These are phyloP conservation scores for Caerostris extrusa DNA, from an alignment of 1,140 invertebrate genomes.

Conservation along the genomic window DNA sequence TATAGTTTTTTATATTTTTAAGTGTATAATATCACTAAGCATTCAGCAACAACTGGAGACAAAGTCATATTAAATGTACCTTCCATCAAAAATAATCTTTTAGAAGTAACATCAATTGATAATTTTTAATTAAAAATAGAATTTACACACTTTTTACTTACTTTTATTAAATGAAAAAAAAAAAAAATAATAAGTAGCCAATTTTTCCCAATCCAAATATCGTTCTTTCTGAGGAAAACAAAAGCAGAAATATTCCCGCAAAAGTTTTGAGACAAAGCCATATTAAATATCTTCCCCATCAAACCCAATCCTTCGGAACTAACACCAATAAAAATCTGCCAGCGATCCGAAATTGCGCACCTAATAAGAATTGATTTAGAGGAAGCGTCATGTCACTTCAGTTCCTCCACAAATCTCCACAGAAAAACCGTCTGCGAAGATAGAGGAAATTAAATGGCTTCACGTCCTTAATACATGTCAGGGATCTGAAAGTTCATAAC, in stretches of 20 bases:
- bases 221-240: not conserved
- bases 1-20: too few species aligned
- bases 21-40: too few species aligned
- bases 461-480: conserved; percentile 13
- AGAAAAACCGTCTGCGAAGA: not conserved
- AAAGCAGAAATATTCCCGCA: not conserved
- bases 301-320: not conserved
- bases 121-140: too few species aligned
- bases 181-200: too few species aligned
- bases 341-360: conserved; percentile 17
- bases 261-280: not conserved
- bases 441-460: conserved; percentile 30
- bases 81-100: too few species aligned
- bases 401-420: not conserved
- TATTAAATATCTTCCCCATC: conserved; percentile 7
- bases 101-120: too few species aligned
- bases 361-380: conserved; percentile 40
- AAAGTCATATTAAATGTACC: too few species aligned
- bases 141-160: too few species aligned
- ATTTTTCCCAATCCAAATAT: too few species aligned
- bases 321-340: conserved; percentile 23
- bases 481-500: conserved; percentile 8
- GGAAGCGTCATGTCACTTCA: conserved; percentile 30
- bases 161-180: too few species aligned
- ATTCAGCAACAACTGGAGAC: too few species aligned